Evolutionary conservation across 2,797 vertebrate species (phyloP).

Genomic region (Chelonia mydas): DNA sequence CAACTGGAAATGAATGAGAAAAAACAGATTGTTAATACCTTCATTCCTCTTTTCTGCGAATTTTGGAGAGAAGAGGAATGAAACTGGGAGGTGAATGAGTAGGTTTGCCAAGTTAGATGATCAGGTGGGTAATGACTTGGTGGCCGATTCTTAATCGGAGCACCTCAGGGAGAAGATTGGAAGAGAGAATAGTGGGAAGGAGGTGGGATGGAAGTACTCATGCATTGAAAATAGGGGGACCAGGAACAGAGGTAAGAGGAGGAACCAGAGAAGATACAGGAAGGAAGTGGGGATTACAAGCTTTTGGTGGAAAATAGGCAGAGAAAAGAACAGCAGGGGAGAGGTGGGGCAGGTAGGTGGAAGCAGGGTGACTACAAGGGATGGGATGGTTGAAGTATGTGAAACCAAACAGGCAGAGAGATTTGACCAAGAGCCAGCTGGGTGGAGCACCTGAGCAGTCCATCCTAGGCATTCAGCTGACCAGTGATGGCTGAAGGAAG

Average conservation of each 20-base stretch:
- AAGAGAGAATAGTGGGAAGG: neutral
- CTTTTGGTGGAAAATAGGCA: rapidly evolving
- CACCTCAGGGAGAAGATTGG: neutral
- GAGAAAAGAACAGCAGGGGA: neutral
- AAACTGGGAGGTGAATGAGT: neutral
- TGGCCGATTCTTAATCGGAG: neutral
- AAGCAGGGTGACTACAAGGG: neutral
- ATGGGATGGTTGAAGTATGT: neutral
- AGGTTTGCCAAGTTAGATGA: neutral
- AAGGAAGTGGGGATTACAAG: neutral
- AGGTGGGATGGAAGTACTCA: neutral
- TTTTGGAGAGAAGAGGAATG: neutral
- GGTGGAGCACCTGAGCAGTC: neutral
- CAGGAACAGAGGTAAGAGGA: neutral
- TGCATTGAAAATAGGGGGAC: neutral
- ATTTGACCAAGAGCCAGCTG: neutral
- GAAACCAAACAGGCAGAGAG: neutral
- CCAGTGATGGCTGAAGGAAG: neutral
- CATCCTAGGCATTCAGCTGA: neutral
- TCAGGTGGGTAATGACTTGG: neutral
- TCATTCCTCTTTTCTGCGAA: neutral
- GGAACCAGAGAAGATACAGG: neutral
- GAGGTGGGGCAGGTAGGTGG: neutral
- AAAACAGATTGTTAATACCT: neutral
- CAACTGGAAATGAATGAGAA: constrained; percentile 7